Evolutionary conservation across 1,140 invertebrate species (phyloP), one percentile per base, ranked within the genome.

Genomic region (Panulirus ornatus): DNA sequence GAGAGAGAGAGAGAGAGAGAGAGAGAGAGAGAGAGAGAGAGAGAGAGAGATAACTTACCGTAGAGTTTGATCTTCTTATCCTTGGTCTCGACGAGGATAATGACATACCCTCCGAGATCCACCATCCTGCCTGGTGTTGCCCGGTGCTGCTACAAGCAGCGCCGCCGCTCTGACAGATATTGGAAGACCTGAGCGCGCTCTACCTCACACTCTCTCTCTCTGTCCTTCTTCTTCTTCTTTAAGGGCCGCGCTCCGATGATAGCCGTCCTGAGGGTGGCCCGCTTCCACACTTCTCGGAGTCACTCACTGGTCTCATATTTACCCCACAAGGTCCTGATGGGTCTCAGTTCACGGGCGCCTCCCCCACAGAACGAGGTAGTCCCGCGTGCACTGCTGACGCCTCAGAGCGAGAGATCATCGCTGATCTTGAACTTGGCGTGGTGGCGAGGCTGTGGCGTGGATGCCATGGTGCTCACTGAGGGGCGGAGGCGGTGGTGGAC

Each of bases 31-130:
- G n/a, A 70, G 1, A 2, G 1, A 70, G 1, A n/a, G 1, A 70
- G 36, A 70, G 9, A 70, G 2, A 27, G 1, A 58, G 36, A 70
- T 27, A 58, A 95, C 97, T 96, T 94, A 98, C 98, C 98, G 94
- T 98, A 98, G 73, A 99, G 95, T 95, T 98, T 98, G 93, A 98
- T 97, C 95, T 97, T 97, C 93, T 98, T 97, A 94, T 98, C 98
- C 93, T 97, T 97, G 92, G 97, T 97, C 95, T 98, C 97, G 90
- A 98, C 97, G 93, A 99, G 95, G 93, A 99, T 98, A 93, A 99
- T 99, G 93, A 99, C 97, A 95, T 99, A 99, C 93, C 98, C 98
- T 92, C 97, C 97, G 93, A 99, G 95, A 95, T 99, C 98, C 93
- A 99, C 97, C 95, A 97, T 96, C 93, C 51, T 73, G 75, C 9